A percentile compares a stretch with the other conserved stretches of the same genome.
Conservation (phyloP, 2,113 vertebrate species). For the Cryptotis parvus region DNA sequence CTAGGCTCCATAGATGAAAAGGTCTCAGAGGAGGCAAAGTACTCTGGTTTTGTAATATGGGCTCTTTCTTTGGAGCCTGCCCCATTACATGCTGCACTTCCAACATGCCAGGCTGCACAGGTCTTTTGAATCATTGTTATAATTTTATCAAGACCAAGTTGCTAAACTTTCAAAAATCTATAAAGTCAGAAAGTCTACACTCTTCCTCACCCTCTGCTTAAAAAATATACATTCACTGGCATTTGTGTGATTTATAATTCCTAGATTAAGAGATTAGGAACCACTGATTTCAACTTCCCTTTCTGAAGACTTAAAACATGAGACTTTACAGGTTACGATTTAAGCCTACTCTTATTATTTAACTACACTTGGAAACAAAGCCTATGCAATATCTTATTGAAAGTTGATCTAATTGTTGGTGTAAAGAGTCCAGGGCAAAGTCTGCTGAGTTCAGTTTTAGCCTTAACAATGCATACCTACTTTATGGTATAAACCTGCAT, state of each 20-base stretch:
- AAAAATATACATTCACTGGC: background rate
- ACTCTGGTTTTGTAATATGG: background rate
- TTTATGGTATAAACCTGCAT: background rate
- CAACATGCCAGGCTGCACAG: background rate
- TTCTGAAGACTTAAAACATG: background rate
- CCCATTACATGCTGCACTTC: background rate
- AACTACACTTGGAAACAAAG: background rate
- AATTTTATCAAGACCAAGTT: background rate
- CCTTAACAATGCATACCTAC: background rate
- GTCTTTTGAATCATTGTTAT: conserved; percentile 10
- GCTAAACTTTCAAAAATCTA: background rate
- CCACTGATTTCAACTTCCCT: background rate
- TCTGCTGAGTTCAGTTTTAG: background rate
- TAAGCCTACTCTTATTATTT: background rate
- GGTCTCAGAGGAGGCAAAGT: background rate
- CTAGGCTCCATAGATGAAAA: background rate
- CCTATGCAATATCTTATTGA: background rate
- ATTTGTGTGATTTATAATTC: conserved; percentile 14
- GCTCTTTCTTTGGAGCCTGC: background rate
- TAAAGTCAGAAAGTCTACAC: background rate
- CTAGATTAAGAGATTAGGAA: background rate
- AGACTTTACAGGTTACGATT: too few species aligned
- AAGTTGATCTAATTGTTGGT: background rate
- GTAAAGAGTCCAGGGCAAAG: background rate
- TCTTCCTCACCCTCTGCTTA: background rate